Base-by-base conservation (phyloP, 2,113 vertebrate genomes). In the Amphiprion percula region DNA sequence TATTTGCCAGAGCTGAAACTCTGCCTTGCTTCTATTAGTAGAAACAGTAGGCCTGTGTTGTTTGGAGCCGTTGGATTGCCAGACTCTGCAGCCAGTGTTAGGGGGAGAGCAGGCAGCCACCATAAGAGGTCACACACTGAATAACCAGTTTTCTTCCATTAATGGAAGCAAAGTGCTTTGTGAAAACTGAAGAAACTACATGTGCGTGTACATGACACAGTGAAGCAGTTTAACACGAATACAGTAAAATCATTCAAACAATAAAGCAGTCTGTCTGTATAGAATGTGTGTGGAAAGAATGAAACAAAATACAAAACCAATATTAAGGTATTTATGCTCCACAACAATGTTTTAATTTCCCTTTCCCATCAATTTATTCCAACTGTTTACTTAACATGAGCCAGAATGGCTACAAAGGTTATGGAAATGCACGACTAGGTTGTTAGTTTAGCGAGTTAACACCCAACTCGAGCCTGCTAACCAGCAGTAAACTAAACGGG, bases 11-110 rank as follows among this genome's bases (percentile, higher is more conserved):
- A 52, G 82, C 80, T 80, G 84, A 84, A 90, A 90, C 88, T 85
- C 80, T 70, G 84, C 59, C 87, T 4, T 86, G 83, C 56, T 91
- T 84, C 84, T 85, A 89, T 89, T 87, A 88, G 88, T 87, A 73
- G 84, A 85, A 84, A 88, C 87, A 87, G 79, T 79, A 55, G 84
- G 77, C 73, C 81, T 82, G 79, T 85, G 81, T 90, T 90, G 80
- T 83, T 86, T 89, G 68, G 30, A 72, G 68, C 80, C 59, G 69
- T 4, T 75, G 53, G 73, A 68, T 56, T 79, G 76, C 39, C 73
- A 61, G 59, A 87, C 72, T 89, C 79, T 71, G 68, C 76, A 49
- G 15, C 26, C 78, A 77, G 54, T 24, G 68, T 67, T 62, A 56
- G 56, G 15, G 60, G 64, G 60, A 88, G 33, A 75, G 56, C 62